Evolutionary conservation across 2,797 vertebrate species (phyloP), one percentile per base, ranked within the genome.

Genomic region (Lutjanus argentimaculatus): DNA sequence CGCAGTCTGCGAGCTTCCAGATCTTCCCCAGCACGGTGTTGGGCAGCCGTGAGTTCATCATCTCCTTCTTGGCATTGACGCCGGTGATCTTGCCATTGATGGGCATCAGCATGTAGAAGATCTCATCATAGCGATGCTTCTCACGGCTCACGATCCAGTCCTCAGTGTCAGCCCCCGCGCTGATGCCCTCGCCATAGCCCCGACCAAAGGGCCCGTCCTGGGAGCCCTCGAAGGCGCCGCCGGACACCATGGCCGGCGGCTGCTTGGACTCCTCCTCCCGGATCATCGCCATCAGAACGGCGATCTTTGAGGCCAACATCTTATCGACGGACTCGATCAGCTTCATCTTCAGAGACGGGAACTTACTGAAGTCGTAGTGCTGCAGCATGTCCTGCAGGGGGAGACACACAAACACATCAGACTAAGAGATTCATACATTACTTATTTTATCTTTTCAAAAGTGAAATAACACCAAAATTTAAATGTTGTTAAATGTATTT

Each of bases 1-100:
- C 97, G 80, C 97, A 97, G 95, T 99, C 98, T 0, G 97, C 95
- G 88, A 99, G 95, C 91, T 99, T 99, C 98, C 98, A 99, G 95
- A 99, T 99, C 95, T 98, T 99, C 55, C 98, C 98, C 62, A 99
- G 94, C 59, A 99, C 98, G 0, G 97, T 97, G 87, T 99, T 99
- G 88, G 98, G 98, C 82, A 99, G 95, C 76, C 97, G 98, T 16
- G 98, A 99, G 92, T 95, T 98, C 93, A 98, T 97, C 98, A 99
- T 99, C 94, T 99, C 98, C 87, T 97, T 98, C 94, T 99, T 99
- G 82, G 98, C 98, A 1, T 96, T 99, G 92, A 96, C 96, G 0
- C 98, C 98, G 0, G 96, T 97, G 91, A 99, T 97, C 94, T 97
- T 98, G 67, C 98, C 98, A 0, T 99, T 98, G 91, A 99, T n/a